A percentile compares a stretch with the other conserved stretches of the same genome.
phyloP scores from a whole-genome alignment of 35 echinoderm and acorn worm species.

The Heliocidaris tuberculata region DNA sequence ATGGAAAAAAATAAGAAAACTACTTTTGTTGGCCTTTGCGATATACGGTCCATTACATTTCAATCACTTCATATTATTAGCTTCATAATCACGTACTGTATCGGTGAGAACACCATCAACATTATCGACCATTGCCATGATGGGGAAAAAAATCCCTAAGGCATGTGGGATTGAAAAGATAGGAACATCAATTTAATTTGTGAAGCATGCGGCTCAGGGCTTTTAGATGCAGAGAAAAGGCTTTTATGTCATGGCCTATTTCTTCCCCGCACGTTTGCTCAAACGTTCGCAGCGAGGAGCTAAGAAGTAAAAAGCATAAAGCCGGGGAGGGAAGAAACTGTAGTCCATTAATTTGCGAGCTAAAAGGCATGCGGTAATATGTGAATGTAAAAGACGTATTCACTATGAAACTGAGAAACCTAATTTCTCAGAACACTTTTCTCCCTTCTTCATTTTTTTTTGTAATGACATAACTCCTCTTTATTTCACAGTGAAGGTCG shows the following conservation, averaged over 20 bases:
- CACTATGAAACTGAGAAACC: not conserved
- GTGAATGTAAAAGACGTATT: not conserved
- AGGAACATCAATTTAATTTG: not conserved
- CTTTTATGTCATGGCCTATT: slow-evolving; percentile 10
- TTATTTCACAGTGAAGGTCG: no score
- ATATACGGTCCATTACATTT: not conserved
- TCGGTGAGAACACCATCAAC: not conserved
- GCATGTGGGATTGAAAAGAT: not conserved
- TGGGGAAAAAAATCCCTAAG: not conserved
- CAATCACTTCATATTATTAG: not conserved
- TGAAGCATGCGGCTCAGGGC: not conserved
- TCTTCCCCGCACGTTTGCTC: not conserved
- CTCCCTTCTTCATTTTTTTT: no score
- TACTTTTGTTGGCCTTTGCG: no score
- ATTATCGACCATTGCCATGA: not conserved
- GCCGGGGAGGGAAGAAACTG: not conserved
- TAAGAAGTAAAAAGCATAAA: not conserved
- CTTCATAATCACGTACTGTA: not conserved
- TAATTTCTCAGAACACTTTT: not conserved
- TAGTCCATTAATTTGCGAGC: not conserved
- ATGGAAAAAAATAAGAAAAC: no score
- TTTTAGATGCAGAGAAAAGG: not conserved
- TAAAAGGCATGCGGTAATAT: not conserved
- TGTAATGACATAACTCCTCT: no score
- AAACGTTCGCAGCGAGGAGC: not conserved